Evolutionary conservation across 1,140 invertebrate species (phyloP).

Genomic region (Bombus superbus): DNA sequence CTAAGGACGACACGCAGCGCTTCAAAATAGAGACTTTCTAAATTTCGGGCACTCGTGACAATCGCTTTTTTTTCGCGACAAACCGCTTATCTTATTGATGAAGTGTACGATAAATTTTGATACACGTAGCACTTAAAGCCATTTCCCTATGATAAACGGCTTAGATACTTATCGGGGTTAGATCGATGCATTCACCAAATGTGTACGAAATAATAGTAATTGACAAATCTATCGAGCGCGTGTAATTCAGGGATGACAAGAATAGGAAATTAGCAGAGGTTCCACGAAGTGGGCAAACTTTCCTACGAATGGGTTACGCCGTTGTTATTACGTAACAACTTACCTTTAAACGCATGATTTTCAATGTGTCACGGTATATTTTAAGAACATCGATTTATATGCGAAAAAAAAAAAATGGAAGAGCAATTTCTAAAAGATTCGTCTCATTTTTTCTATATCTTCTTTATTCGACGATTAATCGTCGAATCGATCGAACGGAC

Average conservation of each 20-base stretch:
- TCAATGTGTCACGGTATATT: no score
- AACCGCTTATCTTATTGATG: background rate
- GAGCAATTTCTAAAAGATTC: no score
- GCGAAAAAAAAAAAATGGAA: no score
- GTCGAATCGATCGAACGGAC: no score
- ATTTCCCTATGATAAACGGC: background rate
- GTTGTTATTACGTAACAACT: background rate
- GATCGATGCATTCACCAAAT: background rate
- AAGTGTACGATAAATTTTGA: background rate
- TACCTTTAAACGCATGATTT: no score
- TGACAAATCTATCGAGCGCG: background rate
- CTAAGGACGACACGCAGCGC: background rate
- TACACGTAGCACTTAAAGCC: no score
- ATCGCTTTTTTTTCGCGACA: background rate
- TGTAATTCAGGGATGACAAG: background rate
- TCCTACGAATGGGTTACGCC: background rate
- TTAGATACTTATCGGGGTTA: background rate
- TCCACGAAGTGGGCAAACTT: no score
- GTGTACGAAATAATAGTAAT: no score
- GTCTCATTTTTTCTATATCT: no score
- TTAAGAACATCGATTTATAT: no score
- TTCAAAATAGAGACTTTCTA: background rate
- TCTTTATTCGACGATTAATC: no score
- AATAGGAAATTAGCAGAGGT: background rate
- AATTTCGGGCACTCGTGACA: background rate